Base-by-base conservation (phyloP, 2,797 vertebrate species). In the Tachyglossus aculeatus region DNA sequence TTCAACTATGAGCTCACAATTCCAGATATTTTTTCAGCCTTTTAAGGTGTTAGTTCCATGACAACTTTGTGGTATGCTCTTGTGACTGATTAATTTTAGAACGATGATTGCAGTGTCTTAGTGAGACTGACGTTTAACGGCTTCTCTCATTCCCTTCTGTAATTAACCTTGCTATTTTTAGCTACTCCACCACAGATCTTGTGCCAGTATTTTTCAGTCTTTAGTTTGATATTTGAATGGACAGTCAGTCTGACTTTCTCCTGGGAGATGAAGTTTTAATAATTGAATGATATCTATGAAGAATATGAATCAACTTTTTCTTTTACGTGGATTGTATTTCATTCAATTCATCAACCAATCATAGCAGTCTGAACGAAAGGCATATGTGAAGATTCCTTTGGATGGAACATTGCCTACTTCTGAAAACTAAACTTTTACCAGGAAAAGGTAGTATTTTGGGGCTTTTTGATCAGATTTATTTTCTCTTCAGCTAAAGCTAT, bases 141-240 rank as follows among this genome's bases (percentile, higher is more conserved):
- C 15, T 47, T 68, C 71, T 71, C 37, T 56, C 6, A 0, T 6
- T 67, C 36, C 57, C 34, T 74, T 59, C 71, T 65, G 61, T 76
- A 88, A 88, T 87, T 83, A 90, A 81, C 57, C 73, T 78, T 61
- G 41, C 51, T 89, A 88, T 83, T 89, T 83, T 86, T 80, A 88
- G 71, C 45, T 50, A 63, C 64, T 71, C n/a, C 77, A 80, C 65
- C 50, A 72, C 29, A 66, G 3, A 56, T 82, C 71, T 70, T 1
- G 33, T 19, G 60, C 50, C 24, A 57, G 31, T 53, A 57, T 50
- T 67, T 54, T 83, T 73, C 4, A n/a, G 19, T 64, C 41, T 72
- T 78, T 79, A 71, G 67, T 77, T 83, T 64, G 72, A 53, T 61
- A 61, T 83, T 73, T 81, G 64, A 14, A 13, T 73, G 71, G 58